A percentile compares a stretch with the other conserved stretches of the same genome.
These are phyloP conservation scores for Hoplostethus atlanticus DNA, from an alignment of 2,797 vertebrate species.

Conservation along the genomic window DNA sequence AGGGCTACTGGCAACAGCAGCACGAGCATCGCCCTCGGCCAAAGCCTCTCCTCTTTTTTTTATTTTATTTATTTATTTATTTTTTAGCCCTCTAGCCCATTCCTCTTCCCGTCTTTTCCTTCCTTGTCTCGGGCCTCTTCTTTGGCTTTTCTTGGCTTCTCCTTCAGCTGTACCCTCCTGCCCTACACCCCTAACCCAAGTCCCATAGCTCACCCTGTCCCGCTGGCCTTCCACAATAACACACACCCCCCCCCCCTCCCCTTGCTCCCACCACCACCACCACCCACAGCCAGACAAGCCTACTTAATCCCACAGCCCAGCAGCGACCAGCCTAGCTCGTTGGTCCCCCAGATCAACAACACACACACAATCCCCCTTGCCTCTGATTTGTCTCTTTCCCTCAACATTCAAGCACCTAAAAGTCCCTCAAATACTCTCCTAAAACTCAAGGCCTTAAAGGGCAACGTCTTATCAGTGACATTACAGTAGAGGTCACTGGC, in stretches of 20 bases:
- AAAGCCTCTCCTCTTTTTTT: background rate
- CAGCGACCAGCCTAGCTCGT: conserved; percentile 78
- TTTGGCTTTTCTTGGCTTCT: conserved; percentile 1
- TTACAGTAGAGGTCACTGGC: conserved; percentile 74
- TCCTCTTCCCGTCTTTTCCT: background rate
- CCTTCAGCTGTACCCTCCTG: conserved; percentile 12
- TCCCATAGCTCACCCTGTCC: conserved; percentile 43
- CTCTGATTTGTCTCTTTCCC: conserved; percentile 46
- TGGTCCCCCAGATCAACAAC: conserved; percentile 79
- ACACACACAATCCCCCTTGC: conserved; percentile 47
- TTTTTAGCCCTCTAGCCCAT: background rate
- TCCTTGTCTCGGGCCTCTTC: background rate
- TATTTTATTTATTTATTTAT: too few relatives aligned
- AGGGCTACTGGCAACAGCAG: conserved; percentile 38
- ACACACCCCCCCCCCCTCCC: conserved; percentile 63
- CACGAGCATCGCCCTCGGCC: background rate
- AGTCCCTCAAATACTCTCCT: conserved; percentile 24
- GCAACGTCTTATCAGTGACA: conserved; percentile 56
- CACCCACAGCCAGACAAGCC: conserved; percentile 82
- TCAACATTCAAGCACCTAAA: conserved; percentile 35
- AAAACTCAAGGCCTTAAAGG: background rate
- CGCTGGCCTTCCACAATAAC: conserved; percentile 73
- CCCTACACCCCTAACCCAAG: conserved; percentile 27
- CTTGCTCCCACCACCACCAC: conserved; percentile 65
- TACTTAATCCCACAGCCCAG: conserved; percentile 84